These are phyloP conservation scores for Galago senegalensis DNA, from an alignment of 2,797 vertebrate genomes.

Conservation along the genomic window DNA sequence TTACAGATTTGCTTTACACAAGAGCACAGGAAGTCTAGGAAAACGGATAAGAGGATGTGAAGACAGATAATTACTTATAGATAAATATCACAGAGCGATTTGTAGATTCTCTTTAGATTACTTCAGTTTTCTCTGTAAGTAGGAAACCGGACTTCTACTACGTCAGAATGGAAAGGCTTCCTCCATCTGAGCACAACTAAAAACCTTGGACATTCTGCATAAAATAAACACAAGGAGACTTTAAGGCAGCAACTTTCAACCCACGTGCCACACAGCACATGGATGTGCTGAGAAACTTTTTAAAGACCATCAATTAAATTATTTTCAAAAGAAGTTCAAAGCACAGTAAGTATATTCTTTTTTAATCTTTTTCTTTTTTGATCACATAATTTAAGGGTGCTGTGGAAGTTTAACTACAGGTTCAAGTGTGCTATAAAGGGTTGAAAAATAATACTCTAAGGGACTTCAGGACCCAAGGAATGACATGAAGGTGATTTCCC, in stretches of 20 bases:
- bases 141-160: background rate
- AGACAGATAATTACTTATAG: too few species aligned
- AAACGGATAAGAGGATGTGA: background rate
- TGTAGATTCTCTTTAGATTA: background rate
- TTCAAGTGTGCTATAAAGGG: too few species aligned
- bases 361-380: too few species aligned
- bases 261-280: too few species aligned
- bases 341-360: too few species aligned
- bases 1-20: background rate
- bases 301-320: too few species aligned
- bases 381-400: too few species aligned
- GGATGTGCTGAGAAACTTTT: too few species aligned
- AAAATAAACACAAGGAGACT: background rate
- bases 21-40: background rate
- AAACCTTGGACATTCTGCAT: background rate
- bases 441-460: background rate
- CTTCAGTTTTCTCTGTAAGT: background rate
- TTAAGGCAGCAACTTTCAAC: too few species aligned
- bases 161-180: background rate
- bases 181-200: background rate
- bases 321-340: too few species aligned
- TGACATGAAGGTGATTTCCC: background rate
- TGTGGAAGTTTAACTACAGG: too few species aligned
- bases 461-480: background rate
- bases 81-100: background rate